Conservation (phyloP, 2,797 vertebrate species). For the Mareca strepera region DNA sequence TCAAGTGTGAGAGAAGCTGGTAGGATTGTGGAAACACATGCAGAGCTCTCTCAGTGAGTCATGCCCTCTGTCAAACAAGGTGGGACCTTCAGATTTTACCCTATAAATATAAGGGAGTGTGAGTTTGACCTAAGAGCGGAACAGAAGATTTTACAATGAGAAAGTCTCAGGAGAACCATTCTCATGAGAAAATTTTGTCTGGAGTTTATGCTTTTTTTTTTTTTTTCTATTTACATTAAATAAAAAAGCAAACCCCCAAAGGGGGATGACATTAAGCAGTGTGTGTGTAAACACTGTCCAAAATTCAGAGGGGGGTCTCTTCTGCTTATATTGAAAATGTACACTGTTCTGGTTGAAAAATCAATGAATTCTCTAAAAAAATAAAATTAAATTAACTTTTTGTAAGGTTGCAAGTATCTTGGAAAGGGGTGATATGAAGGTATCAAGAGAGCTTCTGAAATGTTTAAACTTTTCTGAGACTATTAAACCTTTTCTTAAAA, state of each 20-base stretch:
- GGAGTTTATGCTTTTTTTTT: not conserved
- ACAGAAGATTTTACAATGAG: not conserved
- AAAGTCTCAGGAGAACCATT: not conserved
- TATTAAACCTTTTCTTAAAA: not conserved
- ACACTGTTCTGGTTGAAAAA: not conserved
- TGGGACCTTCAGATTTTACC: not conserved
- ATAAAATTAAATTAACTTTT: not conserved
- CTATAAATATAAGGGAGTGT: not conserved
- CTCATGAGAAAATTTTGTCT: not conserved
- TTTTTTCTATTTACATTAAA: not conserved
- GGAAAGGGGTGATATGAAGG: not conserved
- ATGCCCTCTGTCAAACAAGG: not conserved
- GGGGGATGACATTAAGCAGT: not conserved
- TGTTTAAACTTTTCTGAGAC: not conserved
- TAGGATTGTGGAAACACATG: not conserved
- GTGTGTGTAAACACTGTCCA: not conserved
- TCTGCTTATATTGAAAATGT: not conserved
- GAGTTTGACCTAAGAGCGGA: constrained; percentile 19
- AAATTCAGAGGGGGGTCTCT: not conserved
- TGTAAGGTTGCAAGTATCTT: not conserved
- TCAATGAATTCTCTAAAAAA: not conserved
- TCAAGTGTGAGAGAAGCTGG: not conserved
- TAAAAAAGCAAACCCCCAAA: not conserved
- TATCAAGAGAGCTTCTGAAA: not conserved
- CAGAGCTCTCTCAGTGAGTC: not conserved